phyloP scores from a whole-genome alignment of 2,888 invertebrate genomes.

The Acanthosepion esculentum region DNA sequence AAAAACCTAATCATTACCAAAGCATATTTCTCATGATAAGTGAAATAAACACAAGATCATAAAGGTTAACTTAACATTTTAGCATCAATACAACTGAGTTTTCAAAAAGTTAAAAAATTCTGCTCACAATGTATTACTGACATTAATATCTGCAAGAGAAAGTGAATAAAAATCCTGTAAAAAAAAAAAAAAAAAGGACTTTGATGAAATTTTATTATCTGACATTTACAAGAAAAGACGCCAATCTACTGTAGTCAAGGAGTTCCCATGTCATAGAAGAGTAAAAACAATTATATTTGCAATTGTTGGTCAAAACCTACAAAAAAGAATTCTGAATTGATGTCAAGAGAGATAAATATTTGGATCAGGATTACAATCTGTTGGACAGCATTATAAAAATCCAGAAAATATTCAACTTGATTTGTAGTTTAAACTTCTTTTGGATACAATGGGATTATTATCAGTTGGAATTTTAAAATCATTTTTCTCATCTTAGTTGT shows the following conservation, averaged over 20 bases:
- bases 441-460: neutral
- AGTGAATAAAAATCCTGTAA: neutral
- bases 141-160: neutral
- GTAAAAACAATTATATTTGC: neutral
- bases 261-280: neutral
- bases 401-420: neutral
- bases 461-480: neutral
- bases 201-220: neutral
- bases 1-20: too few species aligned
- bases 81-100: neutral
- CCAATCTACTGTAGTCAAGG: neutral
- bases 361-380: neutral
- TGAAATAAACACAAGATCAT: too few species aligned
- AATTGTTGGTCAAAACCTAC: neutral
- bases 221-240: neutral
- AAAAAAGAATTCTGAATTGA: neutral
- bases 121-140: neutral
- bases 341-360: neutral
- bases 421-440: neutral
- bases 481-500: neutral
- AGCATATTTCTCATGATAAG: too few species aligned
- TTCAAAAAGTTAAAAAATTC: neutral
- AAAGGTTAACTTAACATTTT: neutral
- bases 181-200: neutral
- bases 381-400: neutral